A percentile compares a stretch with the other conserved stretches of the same genome.
phyloP scores from a whole-genome alignment of 1,140 invertebrate species.

The Scaptodrosophila lebanonensis region DNA sequence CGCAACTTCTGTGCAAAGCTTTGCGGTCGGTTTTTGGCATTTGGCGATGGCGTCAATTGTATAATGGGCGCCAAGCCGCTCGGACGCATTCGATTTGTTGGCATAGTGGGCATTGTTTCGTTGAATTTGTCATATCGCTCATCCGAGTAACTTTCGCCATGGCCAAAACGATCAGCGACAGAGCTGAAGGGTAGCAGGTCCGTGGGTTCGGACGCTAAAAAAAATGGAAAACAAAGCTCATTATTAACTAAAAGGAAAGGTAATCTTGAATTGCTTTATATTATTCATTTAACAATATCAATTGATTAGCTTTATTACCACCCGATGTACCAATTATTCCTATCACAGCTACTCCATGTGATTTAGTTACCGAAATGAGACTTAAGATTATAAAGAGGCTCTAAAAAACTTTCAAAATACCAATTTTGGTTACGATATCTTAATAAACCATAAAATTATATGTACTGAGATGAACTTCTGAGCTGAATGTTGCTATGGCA shows the following conservation, averaged over 20 bases:
- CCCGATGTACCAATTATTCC: no score
- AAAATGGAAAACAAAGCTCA: not conserved
- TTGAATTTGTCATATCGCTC: constrained; percentile 77
- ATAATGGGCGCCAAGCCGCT: constrained; percentile 61
- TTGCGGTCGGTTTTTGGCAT: constrained; percentile 85
- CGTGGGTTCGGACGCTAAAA: constrained; percentile 81
- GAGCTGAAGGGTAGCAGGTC: constrained; percentile 78
- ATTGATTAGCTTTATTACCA: no score
- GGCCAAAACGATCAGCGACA: constrained; percentile 70
- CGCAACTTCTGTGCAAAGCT: constrained; percentile 91
- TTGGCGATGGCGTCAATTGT: constrained; percentile 80
- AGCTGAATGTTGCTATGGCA: no score
- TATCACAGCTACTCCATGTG: no score
- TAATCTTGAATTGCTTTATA: not conserved
- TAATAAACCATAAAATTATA: no score
- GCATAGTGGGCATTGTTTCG: constrained; percentile 65
- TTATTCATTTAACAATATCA: no score
- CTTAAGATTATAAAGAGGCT: no score
- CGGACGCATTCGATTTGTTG: constrained; percentile 36
- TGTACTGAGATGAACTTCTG: no score
- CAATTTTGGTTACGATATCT: no score
- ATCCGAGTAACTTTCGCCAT: constrained; percentile 64
- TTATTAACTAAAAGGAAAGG: no score
- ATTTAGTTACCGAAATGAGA: no score
- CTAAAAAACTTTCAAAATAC: no score